Percentiles rank a stretch among this genome's conserved stretches.
Conservation (phyloP, 2,888 invertebrate species). For the Brenthis ino region DNA sequence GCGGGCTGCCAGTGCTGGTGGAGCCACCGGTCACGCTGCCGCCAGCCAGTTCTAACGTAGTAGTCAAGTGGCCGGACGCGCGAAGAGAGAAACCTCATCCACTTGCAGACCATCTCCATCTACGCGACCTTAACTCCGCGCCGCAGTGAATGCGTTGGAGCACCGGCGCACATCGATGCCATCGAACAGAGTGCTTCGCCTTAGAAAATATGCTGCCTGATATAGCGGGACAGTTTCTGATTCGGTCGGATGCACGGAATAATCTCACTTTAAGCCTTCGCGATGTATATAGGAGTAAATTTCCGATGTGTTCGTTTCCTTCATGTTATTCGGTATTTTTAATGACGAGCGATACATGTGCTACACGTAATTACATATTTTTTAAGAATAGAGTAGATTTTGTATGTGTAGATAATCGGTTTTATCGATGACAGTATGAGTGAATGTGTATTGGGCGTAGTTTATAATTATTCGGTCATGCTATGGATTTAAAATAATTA, state of each 20-base stretch:
- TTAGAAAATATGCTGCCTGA: conserved; percentile 59
- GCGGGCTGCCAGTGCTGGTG: conserved; percentile 65
- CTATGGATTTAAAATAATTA: conserved; percentile 31
- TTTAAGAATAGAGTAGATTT: conserved; percentile 40
- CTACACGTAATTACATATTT: conserved; percentile 34
- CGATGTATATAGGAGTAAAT: conserved; percentile 56
- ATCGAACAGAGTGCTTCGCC: conserved; percentile 60
- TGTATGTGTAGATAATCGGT: conserved; percentile 40
- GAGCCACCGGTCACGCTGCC: conserved; percentile 74
- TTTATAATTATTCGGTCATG: conserved; percentile 35
- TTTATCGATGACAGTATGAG: conserved; percentile 39
- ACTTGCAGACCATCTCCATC: conserved; percentile 64
- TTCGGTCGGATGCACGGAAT: conserved; percentile 56
- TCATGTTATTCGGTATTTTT: conserved; percentile 28
- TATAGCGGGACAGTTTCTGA: conserved; percentile 56
- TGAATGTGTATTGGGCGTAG: conserved; percentile 46
- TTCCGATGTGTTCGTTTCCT: conserved; percentile 34
- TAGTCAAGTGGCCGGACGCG: conserved; percentile 73
- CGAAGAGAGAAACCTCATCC: conserved; percentile 57
- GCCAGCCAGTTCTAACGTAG: conserved; percentile 60
- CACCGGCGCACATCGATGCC: conserved; percentile 44
- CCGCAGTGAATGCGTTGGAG: conserved; percentile 58
- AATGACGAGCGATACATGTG: conserved; percentile 40
- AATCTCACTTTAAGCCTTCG: conserved; percentile 53
- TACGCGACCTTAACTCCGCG: conserved; percentile 64